phyloP scores from a whole-genome alignment of 2,797 vertebrate species.

The Gadopsis marmoratus region DNA sequence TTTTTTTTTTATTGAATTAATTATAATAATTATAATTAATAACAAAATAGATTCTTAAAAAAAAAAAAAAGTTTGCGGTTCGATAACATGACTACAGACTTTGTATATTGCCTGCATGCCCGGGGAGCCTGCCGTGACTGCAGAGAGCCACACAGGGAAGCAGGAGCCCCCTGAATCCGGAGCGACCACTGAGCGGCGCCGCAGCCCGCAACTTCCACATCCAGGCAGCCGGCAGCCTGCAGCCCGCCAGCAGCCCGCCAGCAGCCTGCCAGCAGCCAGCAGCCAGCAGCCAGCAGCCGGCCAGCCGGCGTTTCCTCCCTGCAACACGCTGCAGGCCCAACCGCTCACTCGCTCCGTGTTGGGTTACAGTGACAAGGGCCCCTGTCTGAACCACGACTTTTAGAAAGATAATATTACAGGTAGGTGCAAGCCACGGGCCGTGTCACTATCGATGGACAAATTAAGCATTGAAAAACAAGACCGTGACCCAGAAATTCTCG shows the following conservation, averaged over 20 bases:
- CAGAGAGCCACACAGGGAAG: neutral
- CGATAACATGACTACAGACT: slow-evolving; percentile 20
- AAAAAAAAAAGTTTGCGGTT: neutral
- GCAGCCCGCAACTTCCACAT: slow-evolving; percentile 77
- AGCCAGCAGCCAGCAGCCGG: neutral
- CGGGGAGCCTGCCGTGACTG: slow-evolving; percentile 25
- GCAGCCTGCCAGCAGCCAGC: too few species aligned
- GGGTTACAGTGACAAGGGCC: slow-evolving; percentile 94
- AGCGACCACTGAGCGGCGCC: slow-evolving; percentile 86
- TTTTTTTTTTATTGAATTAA: too few species aligned
- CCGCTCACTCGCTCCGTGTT: slow-evolving; percentile 80
- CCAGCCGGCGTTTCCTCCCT: slow-evolving; percentile 8
- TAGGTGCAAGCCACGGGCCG: slow-evolving; percentile 91
- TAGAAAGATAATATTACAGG: slow-evolving; percentile 97
- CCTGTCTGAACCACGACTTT: slow-evolving; percentile 90
- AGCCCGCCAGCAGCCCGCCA: too few species aligned
- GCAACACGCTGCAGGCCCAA: slow-evolving; percentile 52
- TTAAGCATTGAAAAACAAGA: slow-evolving; percentile 81
- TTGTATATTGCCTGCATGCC: neutral
- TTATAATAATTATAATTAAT: neutral
- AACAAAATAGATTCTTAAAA: neutral
- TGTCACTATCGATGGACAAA: slow-evolving; percentile 81
- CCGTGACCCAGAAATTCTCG: slow-evolving; percentile 79
- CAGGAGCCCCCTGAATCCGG: slow-evolving; percentile 22
- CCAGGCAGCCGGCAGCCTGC: neutral